phyloP scores from a whole-genome alignment of 1,140 invertebrate species.

The Colletes latitarsis region DNA sequence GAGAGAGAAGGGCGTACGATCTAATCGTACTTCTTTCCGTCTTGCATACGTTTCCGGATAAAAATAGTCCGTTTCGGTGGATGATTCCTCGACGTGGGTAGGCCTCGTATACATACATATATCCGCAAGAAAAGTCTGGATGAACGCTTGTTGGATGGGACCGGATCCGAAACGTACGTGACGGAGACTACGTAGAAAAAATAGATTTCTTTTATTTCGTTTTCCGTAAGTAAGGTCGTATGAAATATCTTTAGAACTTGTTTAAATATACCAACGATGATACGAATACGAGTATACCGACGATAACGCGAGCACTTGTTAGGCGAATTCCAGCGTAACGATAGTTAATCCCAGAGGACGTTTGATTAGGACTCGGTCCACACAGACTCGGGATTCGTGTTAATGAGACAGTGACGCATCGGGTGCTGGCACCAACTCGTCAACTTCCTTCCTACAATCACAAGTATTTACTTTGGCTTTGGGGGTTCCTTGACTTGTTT shows the following conservation, averaged over 20 bases:
- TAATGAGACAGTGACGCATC: slow-evolving; percentile 63
- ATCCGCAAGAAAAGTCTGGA: not conserved
- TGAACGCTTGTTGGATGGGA: not conserved
- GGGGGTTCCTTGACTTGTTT: too few relatives aligned
- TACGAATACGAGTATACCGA: too few relatives aligned
- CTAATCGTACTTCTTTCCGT: slow-evolving; percentile 48
- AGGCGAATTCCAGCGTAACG: too few relatives aligned
- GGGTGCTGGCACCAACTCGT: not conserved
- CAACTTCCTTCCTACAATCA: not conserved
- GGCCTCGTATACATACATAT: not conserved
- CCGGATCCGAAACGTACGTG: slow-evolving; percentile 16
- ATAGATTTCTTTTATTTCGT: too few relatives aligned
- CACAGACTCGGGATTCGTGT: slow-evolving; percentile 1
- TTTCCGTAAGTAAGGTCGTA: too few relatives aligned
- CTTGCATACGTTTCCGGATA: slow-evolving; percentile 40
- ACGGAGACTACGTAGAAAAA: not conserved
- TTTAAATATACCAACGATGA: too few relatives aligned
- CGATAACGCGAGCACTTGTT: too few relatives aligned
- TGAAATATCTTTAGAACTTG: too few relatives aligned
- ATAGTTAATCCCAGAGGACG: too few relatives aligned
- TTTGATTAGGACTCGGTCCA: not conserved
- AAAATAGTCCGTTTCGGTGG: slow-evolving; percentile 37
- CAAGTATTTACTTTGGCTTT: too few relatives aligned
- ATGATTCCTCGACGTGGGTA: slow-evolving; percentile 13
- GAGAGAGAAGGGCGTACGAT: slow-evolving; percentile 26